A percentile compares a stretch with the other conserved stretches of the same genome.
phyloP scores from a whole-genome alignment of 2,797 vertebrate genomes.

The Phataginus tricuspis region DNA sequence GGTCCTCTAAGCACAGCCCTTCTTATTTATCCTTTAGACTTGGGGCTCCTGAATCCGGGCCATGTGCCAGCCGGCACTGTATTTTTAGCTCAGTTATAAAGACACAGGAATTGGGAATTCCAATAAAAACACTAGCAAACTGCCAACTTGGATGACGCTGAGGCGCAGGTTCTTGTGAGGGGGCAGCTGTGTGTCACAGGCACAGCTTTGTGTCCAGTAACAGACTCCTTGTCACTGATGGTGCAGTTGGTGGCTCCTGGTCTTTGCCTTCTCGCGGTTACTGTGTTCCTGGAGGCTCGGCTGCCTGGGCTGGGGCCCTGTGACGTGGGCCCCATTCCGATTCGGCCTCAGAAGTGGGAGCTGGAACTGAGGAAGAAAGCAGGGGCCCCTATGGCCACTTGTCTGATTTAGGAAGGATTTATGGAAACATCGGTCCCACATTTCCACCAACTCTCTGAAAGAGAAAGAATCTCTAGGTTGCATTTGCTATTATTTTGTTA shows the following conservation, averaged over 20 bases:
- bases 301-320: neutral
- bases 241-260: neutral
- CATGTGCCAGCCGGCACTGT: slow-evolving; percentile 7
- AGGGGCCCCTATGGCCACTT: too few relatives aligned
- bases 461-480: neutral
- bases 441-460: neutral
- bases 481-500: neutral
- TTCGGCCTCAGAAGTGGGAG: neutral
- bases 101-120: slow-evolving; percentile 34
- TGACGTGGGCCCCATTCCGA: neutral
- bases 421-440: neutral
- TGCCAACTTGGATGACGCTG: neutral
- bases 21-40: slow-evolving; percentile 27
- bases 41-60: slow-evolving; percentile 41
- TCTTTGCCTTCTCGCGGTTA: neutral
- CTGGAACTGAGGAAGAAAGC: neutral
- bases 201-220: neutral
- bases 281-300: neutral
- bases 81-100: slow-evolving; percentile 52
- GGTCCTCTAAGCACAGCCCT: neutral
- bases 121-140: neutral
- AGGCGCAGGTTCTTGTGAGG: neutral
- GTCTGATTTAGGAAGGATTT: neutral
- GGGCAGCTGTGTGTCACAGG: slow-evolving; percentile 27
- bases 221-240: neutral